Base-by-base conservation (phyloP, 2,113 vertebrate species). In the Macrotus californicus region DNA sequence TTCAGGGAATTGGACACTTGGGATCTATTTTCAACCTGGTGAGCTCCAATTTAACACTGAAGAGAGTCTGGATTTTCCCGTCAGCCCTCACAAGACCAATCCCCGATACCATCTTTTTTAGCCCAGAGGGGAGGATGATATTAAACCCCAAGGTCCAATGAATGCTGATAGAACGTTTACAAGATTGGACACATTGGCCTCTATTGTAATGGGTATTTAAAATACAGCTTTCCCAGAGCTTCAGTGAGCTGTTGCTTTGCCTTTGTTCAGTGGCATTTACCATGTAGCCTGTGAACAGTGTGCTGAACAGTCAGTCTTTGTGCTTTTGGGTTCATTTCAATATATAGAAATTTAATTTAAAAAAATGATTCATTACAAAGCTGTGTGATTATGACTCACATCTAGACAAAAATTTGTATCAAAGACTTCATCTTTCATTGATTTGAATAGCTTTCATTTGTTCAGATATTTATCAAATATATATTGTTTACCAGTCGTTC, bases 1-100 rank as follows among this genome's bases (percentile, higher is more conserved):
- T 93, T 94, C 89, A 46, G 79, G 79, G 64, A 96, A 96, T 56
- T 93, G 56, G 91, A 97, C 86, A 96, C 94, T 96, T 75, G 54
- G 89, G 93, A 93, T 97, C 95, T 80, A 21, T 97, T 97, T 97
- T 97, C 94, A 97, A 83, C 88, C 73, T 59, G n/a, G 41, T 64
- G 84, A 92, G 77, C 95, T 96, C 89, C 79, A 95, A 72, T 95
- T 95, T 93, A 94, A 95, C 82, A 89, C 79, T 76, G 43, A 87
- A 87, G 83, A 88, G 85, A 86, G 50, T 36, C 77, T 83, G 82
- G 64, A 66, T 94, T 96, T 97, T 91, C 92, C 86, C 93, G 61
- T 89, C 36, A 59, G 39, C 6, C 76, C 73, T 70, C 70, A 56
- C n/a, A 89, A n/a, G 83, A 87, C 76, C 2, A 3, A 82, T 67